Percentiles rank a stretch among this genome's conserved stretches.
phyloP scores from a whole-genome alignment of 1,140 invertebrate species.

The Drosophila pectinifera region DNA sequence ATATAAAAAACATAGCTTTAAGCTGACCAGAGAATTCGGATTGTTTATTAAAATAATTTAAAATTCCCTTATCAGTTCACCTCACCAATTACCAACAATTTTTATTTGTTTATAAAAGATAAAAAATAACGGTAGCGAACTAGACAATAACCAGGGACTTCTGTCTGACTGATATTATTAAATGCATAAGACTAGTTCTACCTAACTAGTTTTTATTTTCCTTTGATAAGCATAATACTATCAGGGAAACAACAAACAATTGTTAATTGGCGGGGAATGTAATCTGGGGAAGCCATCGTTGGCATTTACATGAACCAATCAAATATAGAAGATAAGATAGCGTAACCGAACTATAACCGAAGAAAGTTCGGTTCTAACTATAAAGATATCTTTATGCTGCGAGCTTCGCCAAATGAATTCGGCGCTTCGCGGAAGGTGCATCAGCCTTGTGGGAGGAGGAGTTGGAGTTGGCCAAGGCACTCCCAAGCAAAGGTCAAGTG shows the following conservation, averaged over 20 bases:
- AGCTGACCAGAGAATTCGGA: not conserved
- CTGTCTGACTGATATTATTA: conserved; percentile 1
- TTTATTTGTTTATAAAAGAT: conserved; percentile 5
- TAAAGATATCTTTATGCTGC: conserved; percentile 27
- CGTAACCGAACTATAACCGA: not conserved
- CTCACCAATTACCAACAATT: not conserved
- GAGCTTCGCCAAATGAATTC: conserved; percentile 16
- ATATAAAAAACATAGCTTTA: not conserved
- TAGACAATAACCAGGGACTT: conserved; percentile 7
- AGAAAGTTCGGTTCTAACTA: conserved; percentile 21
- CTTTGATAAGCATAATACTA: conserved; percentile 18
- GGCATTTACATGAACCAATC: conserved; percentile 34
- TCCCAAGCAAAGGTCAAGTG: conserved; percentile 23
- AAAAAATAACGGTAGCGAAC: not conserved
- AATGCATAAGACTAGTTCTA: conserved; percentile 3
- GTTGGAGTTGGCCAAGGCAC: conserved; percentile 44
- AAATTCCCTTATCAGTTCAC: conserved; percentile 5
- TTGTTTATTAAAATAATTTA: not conserved
- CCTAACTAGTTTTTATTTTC: conserved; percentile 1
- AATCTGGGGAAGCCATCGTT: conserved; percentile 6
- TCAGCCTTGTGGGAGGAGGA: conserved; percentile 39
- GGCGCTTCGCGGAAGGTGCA: conserved; percentile 11
- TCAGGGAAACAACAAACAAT: conserved; percentile 9
- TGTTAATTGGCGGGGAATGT: conserved; percentile 2
- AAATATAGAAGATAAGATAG: conserved; percentile 35